Base-by-base conservation (phyloP, 2,113 vertebrate species). In the Copsychus sechellarum region DNA sequence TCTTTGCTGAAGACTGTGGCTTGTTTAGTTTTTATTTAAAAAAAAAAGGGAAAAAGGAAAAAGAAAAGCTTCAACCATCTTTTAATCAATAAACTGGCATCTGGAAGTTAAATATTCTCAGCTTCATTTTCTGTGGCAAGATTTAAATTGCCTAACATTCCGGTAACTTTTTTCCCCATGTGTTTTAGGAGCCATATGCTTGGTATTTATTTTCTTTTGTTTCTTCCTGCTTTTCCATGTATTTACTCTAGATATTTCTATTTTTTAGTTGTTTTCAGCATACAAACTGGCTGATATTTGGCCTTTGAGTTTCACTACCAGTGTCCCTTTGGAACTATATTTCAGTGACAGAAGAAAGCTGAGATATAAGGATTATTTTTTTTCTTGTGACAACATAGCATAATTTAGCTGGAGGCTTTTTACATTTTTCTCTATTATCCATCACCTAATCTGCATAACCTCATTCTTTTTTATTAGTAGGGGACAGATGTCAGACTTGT, bases 101-200 rank as follows among this genome's bases (percentile, higher is more conserved):
- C 85, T 96, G 91, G 92, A 93, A 83, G 66, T 89, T 93, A 88
- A 93, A 96, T 82, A 67, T 93, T 93, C 86, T 26, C 43, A 72
- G 43, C 57, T 93, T 89, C 14, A 53, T 91, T 94, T 85, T 95
- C 57, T 50, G 11, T 78, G 36, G 47, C 43, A 91, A 47, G 57
- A 86, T 73, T 81, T 76, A 82, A 92, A 88, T 94, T 89, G 56
- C 51, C 7, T 60, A 71, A 48, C 47, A 38, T 76, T 77, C 66
- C 60, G 51, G 31, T 61, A 61, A 62, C 47, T 69, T 86, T 82
- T 79, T 93, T 62, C 45, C 57, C 8, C 2, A 0, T 76, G 33
- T 9, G 29, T 88, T 95, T 95, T 92, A 76, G 53, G 50, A 78
- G 33, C 87, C 58, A 88, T 78, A 82, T 92, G 60, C n/a, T 70